These are phyloP conservation scores for Cephus nigrinus DNA, from an alignment of 2,888 invertebrate genomes.

Conservation along the genomic window DNA sequence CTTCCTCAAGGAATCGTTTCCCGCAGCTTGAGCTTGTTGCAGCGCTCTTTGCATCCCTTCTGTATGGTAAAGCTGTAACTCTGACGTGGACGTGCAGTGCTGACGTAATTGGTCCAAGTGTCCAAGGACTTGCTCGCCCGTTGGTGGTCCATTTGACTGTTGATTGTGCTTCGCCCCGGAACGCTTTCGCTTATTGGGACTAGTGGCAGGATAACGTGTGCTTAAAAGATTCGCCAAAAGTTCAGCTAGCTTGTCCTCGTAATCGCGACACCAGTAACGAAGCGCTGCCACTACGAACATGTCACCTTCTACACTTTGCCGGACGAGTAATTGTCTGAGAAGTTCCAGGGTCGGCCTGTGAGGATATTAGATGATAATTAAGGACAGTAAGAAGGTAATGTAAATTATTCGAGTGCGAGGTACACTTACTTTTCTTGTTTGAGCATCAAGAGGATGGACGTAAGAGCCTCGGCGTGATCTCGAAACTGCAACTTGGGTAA, in stretches of 20 bases:
- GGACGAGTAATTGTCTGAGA: conserved; percentile 83
- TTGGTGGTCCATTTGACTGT: conserved; percentile 77
- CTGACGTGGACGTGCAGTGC: conserved; percentile 71
- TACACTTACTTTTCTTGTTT: conserved; percentile 83
- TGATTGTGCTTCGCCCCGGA: conserved; percentile 77
- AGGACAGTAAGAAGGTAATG: neutral
- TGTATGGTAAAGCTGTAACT: conserved; percentile 80
- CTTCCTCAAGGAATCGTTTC: conserved; percentile 89
- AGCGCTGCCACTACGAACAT: conserved; percentile 91
- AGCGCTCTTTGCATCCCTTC: conserved; percentile 93
- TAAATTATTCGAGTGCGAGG: neutral
- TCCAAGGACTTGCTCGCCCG: conserved; percentile 87
- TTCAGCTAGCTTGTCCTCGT: conserved; percentile 89
- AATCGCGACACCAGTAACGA: conserved; percentile 94
- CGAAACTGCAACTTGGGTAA: conserved; percentile 82
- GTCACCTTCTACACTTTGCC: conserved; percentile 80
- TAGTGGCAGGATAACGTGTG: conserved; percentile 86
- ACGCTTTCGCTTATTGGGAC: conserved; percentile 92
- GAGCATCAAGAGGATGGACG: conserved; percentile 88
- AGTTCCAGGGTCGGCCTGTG: conserved; percentile 84
- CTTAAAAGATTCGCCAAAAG: conserved; percentile 82
- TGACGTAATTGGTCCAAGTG: conserved; percentile 92
- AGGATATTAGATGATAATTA: neutral
- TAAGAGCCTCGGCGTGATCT: conserved; percentile 92
- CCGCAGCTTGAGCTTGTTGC: conserved; percentile 87